Conservation (phyloP, 1,140 invertebrate genomes). For the Acromyrmex charruanus region DNA sequence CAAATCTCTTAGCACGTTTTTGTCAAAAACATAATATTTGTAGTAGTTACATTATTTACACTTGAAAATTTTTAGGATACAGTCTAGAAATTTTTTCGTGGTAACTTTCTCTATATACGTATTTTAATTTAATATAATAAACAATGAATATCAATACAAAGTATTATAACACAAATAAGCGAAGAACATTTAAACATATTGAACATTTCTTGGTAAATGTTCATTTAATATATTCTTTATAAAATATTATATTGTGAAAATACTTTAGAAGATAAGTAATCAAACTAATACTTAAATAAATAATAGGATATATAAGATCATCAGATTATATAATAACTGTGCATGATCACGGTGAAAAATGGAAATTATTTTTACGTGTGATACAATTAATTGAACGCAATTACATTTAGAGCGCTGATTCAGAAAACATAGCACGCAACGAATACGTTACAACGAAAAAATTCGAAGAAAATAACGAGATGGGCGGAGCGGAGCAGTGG, state of each 20-base stretch:
- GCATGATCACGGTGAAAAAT: background rate
- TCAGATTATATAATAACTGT: background rate
- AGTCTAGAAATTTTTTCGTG: background rate
- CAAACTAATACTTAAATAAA: background rate
- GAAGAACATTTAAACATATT: no score
- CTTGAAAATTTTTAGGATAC: background rate
- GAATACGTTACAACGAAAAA: constrained; percentile 34
- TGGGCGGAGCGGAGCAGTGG: constrained; percentile 79
- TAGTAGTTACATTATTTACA: background rate
- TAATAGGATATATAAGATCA: constrained; percentile 19
- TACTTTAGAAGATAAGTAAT: background rate
- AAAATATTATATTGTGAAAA: background rate
- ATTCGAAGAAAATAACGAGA: constrained; percentile 68
- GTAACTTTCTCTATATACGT: background rate
- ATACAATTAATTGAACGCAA: constrained; percentile 3
- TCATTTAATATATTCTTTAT: background rate
- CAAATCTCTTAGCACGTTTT: background rate
- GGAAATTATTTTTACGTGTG: background rate
- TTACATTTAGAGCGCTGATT: background rate
- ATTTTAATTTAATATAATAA: background rate
- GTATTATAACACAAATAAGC: background rate
- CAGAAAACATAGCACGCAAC: background rate
- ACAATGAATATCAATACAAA: background rate
- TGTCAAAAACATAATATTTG: background rate
- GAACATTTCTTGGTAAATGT: no score